phyloP scores from a whole-genome alignment of 2,888 invertebrate species.

The Polydrusus pterygomalis region DNA sequence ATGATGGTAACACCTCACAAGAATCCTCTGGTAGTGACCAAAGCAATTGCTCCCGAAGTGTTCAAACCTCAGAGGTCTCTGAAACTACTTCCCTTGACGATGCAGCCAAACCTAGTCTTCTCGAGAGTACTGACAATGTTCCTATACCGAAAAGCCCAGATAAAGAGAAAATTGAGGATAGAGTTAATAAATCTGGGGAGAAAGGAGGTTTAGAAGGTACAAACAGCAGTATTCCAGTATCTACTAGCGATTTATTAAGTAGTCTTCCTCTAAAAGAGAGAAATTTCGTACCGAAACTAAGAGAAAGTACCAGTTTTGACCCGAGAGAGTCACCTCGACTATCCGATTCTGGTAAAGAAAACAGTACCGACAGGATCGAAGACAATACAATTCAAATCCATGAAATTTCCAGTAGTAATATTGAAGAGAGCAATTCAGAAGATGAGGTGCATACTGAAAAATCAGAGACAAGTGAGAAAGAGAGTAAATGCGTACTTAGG shows the following conservation, averaged over 20 bases:
- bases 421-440: conserved; percentile 65
- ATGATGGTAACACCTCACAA: conserved; percentile 57
- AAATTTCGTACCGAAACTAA: conserved; percentile 63
- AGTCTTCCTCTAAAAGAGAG: conserved; percentile 64
- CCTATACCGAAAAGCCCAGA: conserved; percentile 43
- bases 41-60: conserved; percentile 27
- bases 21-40: conserved; percentile 35
- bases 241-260: conserved; percentile 60
- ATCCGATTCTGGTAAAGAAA: conserved; percentile 57
- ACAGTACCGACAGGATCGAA: conserved; percentile 56
- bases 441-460: conserved; percentile 7
- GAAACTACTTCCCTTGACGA: conserved; percentile 18
- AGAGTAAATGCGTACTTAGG: conserved; percentile 43
- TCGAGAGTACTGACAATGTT: conserved; percentile 31
- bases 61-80: conserved; percentile 25
- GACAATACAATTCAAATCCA: conserved; percentile 78
- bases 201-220: conserved; percentile 13
- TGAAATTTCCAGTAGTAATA: conserved; percentile 80
- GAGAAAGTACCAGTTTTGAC: conserved; percentile 67
- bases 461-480: conserved; percentile 4
- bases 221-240: conserved; percentile 57
- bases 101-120: background rate
- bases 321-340: conserved; percentile 57
- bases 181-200: conserved; percentile 28
- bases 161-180: conserved; percentile 40